phyloP scores from a whole-genome alignment of 2,797 vertebrate genomes.

The Myotis daubentonii region DNA sequence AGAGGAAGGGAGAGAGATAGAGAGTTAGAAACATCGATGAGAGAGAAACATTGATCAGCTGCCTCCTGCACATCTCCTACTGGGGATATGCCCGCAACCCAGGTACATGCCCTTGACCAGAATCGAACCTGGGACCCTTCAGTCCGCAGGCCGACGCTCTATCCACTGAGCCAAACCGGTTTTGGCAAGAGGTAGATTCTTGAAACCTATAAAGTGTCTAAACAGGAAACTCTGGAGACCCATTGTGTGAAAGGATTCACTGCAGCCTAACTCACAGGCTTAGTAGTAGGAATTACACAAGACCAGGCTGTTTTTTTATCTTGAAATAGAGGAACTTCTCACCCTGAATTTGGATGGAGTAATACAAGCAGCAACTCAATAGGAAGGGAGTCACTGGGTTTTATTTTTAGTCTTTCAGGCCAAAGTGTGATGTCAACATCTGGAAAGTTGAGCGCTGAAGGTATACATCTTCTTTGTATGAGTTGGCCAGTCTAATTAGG shows the following conservation, averaged over 20 bases:
- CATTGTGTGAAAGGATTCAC: not conserved
- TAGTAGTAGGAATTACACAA: not conserved
- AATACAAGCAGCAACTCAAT: not conserved
- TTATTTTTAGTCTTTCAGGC: not conserved
- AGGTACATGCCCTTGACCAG: too few species aligned
- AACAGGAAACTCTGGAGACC: not conserved
- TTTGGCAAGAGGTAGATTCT: not conserved
- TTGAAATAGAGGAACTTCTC: not conserved
- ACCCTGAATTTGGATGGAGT: not conserved
- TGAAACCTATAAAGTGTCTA: not conserved
- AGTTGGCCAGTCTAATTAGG: not conserved
- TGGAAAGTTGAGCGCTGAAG: not conserved
- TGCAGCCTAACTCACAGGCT: not conserved
- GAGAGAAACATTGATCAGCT: too few species aligned
- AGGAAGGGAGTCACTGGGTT: not conserved
- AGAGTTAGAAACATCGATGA: too few species aligned
- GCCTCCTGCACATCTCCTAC: too few species aligned
- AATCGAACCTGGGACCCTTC: too few species aligned
- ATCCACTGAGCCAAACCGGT: too few species aligned
- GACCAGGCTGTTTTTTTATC: not conserved
- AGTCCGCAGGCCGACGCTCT: too few species aligned
- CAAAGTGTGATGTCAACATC: not conserved
- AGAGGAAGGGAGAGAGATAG: too few species aligned
- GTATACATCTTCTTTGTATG: not conserved
- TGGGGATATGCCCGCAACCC: too few species aligned